Base-by-base conservation (phyloP, 2,888 invertebrate species). In the Stegana nigrithorax region DNA sequence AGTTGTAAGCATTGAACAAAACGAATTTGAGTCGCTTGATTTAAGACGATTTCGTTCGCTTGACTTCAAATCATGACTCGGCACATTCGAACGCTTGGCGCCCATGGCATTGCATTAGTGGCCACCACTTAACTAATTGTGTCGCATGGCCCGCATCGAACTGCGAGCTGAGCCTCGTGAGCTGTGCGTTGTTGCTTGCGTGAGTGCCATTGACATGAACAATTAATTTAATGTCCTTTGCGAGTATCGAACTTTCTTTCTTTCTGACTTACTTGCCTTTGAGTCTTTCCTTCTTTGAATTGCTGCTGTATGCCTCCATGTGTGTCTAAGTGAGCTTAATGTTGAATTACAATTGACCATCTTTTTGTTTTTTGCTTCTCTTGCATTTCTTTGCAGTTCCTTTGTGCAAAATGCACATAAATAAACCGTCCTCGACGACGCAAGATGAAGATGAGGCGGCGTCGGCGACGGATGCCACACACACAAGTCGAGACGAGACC, bases 351-450 rank as follows among this genome's bases (percentile, higher is more conserved):
- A 32, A 32, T 32, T 32, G 32, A 32, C 2, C 2, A 32, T 32
- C n/a, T 8, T 32, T 4, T 32, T 32, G 10, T 45, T 45, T n/a
- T 55, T 36, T 25, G 1, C 1, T 1, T 39, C 10, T 42, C 12
- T 26, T 50, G 4, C 12, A 26, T 17, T 12, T 60, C 17, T 26
- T 73, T 81, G 14, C 67, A 81, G 82, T 78, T 74, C 72, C 81
- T 79, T 73, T 76, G 71, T 78, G 78, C 76, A 81, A 75, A 69
- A 84, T 84, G 84, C 84, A 79, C 76, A 81, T 81, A 65, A 81
- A 78, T 67, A 82, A 84, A 71, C 79, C 82, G 78, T 84, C 83
- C 73, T 78, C 84, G 51, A 55, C 53, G n/a, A 55, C 53, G n/a
- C 53, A 55, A 59, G 77, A 79, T 67, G 70, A 75, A 50, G 68